Percentiles rank a stretch among this genome's conserved stretches.
phyloP scores from a whole-genome alignment of 2,797 vertebrate species.

The Sardinella longiceps region DNA sequence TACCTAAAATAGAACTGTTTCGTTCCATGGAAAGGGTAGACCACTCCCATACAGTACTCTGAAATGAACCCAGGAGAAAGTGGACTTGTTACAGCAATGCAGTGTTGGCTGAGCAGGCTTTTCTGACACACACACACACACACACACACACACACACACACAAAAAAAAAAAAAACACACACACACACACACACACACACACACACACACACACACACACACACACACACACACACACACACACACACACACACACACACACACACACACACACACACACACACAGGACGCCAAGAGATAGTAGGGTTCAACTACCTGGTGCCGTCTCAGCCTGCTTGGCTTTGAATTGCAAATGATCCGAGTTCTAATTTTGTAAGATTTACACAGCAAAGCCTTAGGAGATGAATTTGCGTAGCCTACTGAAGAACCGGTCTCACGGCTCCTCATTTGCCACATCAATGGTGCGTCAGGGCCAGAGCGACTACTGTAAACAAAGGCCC shows the following conservation, averaged over 20 bases:
- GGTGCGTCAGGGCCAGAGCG: no score
- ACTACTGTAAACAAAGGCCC: no score
- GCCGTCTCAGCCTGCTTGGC: background rate
- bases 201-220: no score
- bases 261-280: no score
- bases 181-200: no score
- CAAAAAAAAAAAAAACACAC: no score
- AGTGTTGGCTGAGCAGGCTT: background rate
- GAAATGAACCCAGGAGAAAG: background rate
- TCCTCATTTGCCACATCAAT: background rate
- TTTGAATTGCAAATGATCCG: background rate
- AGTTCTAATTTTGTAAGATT: background rate
- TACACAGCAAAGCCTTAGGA: background rate
- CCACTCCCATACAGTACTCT: background rate
- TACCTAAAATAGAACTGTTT: background rate
- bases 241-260: no score
- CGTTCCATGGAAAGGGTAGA: background rate
- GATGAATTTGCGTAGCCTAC: background rate
- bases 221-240: no score
- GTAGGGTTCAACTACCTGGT: background rate
- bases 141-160: background rate
- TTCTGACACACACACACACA: background rate
- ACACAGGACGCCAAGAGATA: background rate
- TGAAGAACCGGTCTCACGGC: background rate
- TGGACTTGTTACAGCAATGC: background rate